phyloP scores from a whole-genome alignment of 2,888 invertebrate species.

The Drosophila niveifrons region DNA sequence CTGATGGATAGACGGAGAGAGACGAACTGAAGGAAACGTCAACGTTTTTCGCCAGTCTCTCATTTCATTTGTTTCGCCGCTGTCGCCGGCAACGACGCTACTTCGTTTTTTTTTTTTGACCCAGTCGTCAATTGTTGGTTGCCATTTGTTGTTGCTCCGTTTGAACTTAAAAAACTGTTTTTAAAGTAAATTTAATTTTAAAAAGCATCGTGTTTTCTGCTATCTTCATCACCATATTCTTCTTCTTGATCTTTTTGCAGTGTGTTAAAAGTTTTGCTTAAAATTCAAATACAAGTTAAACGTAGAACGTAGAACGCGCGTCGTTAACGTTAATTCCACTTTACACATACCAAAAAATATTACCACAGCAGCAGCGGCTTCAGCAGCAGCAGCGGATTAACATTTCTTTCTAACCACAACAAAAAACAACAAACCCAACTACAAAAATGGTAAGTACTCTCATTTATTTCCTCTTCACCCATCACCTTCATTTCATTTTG shows the following conservation, averaged over 20 bases:
- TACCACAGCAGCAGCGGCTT: constrained; percentile 60
- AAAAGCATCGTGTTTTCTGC: constrained; percentile 41
- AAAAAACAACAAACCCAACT: constrained; percentile 53
- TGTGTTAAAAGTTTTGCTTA: constrained; percentile 68
- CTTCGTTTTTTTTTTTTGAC: constrained; percentile 10
- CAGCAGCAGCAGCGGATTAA: constrained; percentile 76
- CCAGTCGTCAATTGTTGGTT: constrained; percentile 42
- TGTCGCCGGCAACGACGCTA: constrained; percentile 56
- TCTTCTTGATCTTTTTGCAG: constrained; percentile 71
- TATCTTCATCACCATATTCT: constrained; percentile 1
- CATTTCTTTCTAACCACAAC: constrained; percentile 68
- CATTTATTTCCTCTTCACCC: constrained; percentile 2
- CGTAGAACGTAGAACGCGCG: constrained; percentile 69
- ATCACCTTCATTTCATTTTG: background rate
- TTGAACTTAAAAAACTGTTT: constrained; percentile 15
- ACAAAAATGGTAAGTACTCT: constrained; percentile 75
- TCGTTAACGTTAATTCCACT: constrained; percentile 71
- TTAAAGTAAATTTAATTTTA: constrained; percentile 16
- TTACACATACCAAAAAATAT: constrained; percentile 66
- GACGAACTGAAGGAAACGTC: constrained; percentile 12
- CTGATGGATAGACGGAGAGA: background rate
- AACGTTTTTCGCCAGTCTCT: constrained; percentile 48
- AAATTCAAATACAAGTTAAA: constrained; percentile 48
- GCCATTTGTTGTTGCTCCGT: constrained; percentile 20
- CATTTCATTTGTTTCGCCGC: constrained; percentile 60